Evolutionary conservation across 2,888 invertebrate genomes (phyloP).

Genomic region (Drosophila fungiperda): DNA sequence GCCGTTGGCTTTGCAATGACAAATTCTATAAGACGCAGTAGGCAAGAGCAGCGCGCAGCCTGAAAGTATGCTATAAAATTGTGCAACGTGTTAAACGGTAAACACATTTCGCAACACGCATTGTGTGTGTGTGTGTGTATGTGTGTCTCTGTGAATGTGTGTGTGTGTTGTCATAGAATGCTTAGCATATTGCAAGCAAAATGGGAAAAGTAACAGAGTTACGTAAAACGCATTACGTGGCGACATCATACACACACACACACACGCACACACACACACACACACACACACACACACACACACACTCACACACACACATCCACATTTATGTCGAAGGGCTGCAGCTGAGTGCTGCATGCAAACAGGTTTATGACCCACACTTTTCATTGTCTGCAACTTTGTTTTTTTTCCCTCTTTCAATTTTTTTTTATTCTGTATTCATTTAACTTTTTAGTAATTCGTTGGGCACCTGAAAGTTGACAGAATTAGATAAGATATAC

Average conservation of each 20-base stretch:
- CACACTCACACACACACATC: too few relatives aligned
- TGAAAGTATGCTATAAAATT: conserved; percentile 53
- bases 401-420: neutral
- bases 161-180: conserved; percentile 38
- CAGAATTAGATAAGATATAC: conserved; percentile 14
- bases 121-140: conserved; percentile 4
- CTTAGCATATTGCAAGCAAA: conserved; percentile 74
- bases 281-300: neutral
- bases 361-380: conserved; percentile 46
- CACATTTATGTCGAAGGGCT: conserved; percentile 38
- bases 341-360: conserved; percentile 53
- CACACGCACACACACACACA: neutral
- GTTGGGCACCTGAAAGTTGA: conserved; percentile 56
- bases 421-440: conserved; percentile 11
- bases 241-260: conserved; percentile 21
- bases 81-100: conserved; percentile 50
- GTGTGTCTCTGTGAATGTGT: conserved; percentile 6
- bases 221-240: conserved; percentile 64
- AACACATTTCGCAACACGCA: conserved; percentile 28
- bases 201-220: conserved; percentile 70
- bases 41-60: conserved; percentile 16
- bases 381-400: conserved; percentile 25
- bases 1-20: conserved; percentile 30
- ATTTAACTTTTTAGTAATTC: conserved; percentile 35
- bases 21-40: conserved; percentile 44